These are phyloP conservation scores for Lepidochrysops patricia DNA, from an alignment of 2,888 invertebrate species.

Conservation along the genomic window DNA sequence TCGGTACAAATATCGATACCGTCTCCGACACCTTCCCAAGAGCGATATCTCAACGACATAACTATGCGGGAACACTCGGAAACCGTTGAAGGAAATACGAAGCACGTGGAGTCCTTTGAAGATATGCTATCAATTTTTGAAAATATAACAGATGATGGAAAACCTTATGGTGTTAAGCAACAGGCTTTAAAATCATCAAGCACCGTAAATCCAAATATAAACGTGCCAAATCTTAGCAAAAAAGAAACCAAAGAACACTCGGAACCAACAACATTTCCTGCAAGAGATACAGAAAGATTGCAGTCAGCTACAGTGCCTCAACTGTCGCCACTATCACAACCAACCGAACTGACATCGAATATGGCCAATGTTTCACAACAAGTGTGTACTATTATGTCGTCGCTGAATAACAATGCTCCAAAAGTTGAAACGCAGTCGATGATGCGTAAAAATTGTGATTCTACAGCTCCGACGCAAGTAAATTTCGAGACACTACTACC, in stretches of 20 bases:
- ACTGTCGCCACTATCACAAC: constrained; percentile 81
- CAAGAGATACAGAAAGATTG: constrained; percentile 51
- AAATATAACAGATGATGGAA: constrained; percentile 71
- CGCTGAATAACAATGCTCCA: constrained; percentile 69
- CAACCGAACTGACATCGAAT: constrained; percentile 80
- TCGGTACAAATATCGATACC: constrained; percentile 80
- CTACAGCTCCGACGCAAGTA: constrained; percentile 61
- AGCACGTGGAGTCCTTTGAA: constrained; percentile 78
- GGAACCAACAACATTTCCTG: constrained; percentile 43
- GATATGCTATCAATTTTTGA: constrained; percentile 82
- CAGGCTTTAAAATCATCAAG: constrained; percentile 32
- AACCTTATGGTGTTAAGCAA: constrained; percentile 47
- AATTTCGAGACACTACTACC: constrained; percentile 68
- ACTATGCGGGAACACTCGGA: constrained; percentile 75
- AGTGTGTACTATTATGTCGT: constrained; percentile 78
- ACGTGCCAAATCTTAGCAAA: constrained; percentile 32
- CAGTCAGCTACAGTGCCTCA: constrained; percentile 77
- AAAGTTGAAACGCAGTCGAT: constrained; percentile 63
- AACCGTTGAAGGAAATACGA: constrained; percentile 66
- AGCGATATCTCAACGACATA: constrained; percentile 77
- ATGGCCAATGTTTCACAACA: constrained; percentile 83
- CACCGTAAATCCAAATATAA: constrained; percentile 26
- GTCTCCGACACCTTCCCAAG: constrained; percentile 78
- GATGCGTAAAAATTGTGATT: constrained; percentile 61
- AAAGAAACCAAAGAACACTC: constrained; percentile 41